These are phyloP conservation scores for Numenius phaeopus DNA, from an alignment of 2,797 vertebrate genomes.

Conservation along the genomic window DNA sequence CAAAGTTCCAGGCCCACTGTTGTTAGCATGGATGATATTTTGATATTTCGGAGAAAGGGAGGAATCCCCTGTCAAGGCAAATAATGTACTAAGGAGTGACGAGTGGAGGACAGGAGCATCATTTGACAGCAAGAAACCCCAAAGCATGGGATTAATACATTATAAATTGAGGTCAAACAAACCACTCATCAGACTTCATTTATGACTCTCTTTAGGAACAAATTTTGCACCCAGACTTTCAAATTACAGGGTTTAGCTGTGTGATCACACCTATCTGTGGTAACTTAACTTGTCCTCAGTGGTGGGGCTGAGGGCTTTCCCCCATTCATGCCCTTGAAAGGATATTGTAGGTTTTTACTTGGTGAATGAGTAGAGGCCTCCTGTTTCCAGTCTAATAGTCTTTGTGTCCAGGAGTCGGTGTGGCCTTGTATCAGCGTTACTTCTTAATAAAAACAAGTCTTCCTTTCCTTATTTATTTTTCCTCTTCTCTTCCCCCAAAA, in stretches of 20 bases:
- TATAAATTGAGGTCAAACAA: background rate
- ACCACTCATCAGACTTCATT: background rate
- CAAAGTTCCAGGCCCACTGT: background rate
- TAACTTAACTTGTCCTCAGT: background rate
- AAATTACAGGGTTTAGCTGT: background rate
- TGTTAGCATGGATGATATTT: background rate
- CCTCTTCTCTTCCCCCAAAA: background rate
- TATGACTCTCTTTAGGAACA: background rate
- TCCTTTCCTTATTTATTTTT: background rate
- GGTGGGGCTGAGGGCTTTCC: background rate
- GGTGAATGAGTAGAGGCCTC: background rate
- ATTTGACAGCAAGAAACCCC: background rate
- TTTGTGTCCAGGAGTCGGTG: accelerated
- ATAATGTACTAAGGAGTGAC: background rate
- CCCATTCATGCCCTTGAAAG: background rate
- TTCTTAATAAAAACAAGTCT: background rate
- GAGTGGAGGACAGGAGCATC: background rate
- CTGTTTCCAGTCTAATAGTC: background rate
- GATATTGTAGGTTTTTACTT: background rate
- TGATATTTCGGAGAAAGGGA: background rate
- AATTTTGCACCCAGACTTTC: background rate
- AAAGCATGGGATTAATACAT: background rate
- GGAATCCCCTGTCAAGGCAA: background rate
- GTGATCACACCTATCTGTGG: accelerated
- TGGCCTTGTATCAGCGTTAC: background rate